Evolutionary conservation across 1,140 invertebrate species (phyloP).

Genomic region (Cephus cinctus): DNA sequence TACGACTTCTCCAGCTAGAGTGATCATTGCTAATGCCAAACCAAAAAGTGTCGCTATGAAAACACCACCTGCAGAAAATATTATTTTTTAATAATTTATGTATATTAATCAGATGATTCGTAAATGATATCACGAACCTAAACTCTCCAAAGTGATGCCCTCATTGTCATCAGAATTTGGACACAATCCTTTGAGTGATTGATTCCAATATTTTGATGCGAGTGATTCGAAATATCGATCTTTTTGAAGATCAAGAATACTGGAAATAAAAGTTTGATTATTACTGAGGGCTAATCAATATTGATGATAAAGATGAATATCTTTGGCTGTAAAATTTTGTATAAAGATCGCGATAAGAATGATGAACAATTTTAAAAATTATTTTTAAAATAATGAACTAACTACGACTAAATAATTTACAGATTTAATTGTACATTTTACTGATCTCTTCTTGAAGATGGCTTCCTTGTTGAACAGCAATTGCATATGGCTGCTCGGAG

Average conservation of each 20-base stretch:
- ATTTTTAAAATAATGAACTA: too few relatives aligned
- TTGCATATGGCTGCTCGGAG: constrained; percentile 84
- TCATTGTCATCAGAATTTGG: constrained; percentile 76
- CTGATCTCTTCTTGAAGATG: constrained; percentile 79
- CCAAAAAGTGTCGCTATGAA: constrained; percentile 87
- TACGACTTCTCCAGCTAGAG: constrained; percentile 75
- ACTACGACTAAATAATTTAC: too few relatives aligned
- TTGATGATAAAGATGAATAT: neutral
- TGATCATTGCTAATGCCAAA: constrained; percentile 77
- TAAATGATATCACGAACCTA: constrained; percentile 59
- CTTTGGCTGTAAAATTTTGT: neutral
- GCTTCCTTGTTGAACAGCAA: constrained; percentile 85
- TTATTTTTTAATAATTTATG: constrained; percentile 8
- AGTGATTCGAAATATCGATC: constrained; percentile 79
- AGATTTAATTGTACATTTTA: constrained; percentile 56
- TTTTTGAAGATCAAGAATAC: constrained; percentile 81
- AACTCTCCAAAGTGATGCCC: constrained; percentile 83
- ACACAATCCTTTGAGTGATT: constrained; percentile 66
- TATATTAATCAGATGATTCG: neutral
- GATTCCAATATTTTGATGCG: constrained; percentile 80
- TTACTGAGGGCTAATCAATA: constrained; percentile 7
- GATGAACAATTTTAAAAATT: too few relatives aligned
- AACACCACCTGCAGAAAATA: constrained; percentile 68
- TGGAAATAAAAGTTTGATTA: constrained; percentile 35
- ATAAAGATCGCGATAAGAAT: neutral